Evolutionary conservation across 1,140 invertebrate genomes (phyloP).

Genomic region (Wasmannia auropunctata): DNA sequence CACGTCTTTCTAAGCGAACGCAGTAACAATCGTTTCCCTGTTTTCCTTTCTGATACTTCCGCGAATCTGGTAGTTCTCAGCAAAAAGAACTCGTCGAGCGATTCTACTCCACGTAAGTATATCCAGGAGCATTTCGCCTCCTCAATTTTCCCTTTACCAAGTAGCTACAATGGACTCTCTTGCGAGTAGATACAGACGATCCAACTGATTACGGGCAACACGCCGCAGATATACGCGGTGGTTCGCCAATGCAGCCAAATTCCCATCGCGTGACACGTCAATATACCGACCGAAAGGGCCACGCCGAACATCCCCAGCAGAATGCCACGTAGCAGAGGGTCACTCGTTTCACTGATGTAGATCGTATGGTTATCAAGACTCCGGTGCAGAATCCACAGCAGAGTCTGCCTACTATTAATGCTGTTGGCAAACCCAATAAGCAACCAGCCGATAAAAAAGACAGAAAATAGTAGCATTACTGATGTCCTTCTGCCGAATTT

Average conservation of each 20-base stretch:
- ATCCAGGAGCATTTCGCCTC: constrained; percentile 85
- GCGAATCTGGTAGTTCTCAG: not conserved
- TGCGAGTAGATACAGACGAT: constrained; percentile 86
- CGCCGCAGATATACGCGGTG: constrained; percentile 85
- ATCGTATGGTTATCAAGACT: constrained; percentile 85
- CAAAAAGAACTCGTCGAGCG: constrained; percentile 66
- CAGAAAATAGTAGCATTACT: constrained; percentile 87
- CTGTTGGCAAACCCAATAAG: constrained; percentile 86
- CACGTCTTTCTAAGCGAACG: not conserved
- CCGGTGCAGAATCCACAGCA: constrained; percentile 88
- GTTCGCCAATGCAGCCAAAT: constrained; percentile 87
- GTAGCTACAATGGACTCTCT: constrained; percentile 91
- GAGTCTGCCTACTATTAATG: constrained; percentile 88
- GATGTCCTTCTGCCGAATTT: constrained; percentile 88
- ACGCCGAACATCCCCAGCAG: constrained; percentile 86
- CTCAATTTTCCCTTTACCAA: constrained; percentile 85
- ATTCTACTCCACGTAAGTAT: constrained; percentile 55
- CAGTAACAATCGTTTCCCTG: constrained; percentile 12
- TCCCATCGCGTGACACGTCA: constrained; percentile 87
- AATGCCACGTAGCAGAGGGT: constrained; percentile 86
- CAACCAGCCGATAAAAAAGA: constrained; percentile 89
- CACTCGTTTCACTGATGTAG: constrained; percentile 85
- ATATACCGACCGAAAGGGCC: constrained; percentile 86
- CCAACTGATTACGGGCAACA: constrained; percentile 85
- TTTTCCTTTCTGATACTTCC: not conserved